Conservation (phyloP, 2,888 invertebrate species). For the Frankliniella intonsa region DNA sequence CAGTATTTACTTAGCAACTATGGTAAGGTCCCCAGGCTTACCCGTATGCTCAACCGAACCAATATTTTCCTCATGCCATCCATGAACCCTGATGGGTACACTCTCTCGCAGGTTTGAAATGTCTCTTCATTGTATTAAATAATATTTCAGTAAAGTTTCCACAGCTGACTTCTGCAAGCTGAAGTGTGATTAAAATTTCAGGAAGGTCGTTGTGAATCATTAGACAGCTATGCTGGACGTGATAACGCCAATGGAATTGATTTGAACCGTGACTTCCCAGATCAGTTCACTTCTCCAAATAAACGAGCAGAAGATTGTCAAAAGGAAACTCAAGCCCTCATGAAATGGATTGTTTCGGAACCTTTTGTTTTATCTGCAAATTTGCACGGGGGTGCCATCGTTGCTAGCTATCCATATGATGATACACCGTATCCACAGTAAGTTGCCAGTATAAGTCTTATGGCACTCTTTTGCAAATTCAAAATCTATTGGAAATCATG, state of each 20-base stretch:
- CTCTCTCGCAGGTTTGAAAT: slow-evolving; percentile 61
- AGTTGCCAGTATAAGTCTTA: too few relatives aligned
- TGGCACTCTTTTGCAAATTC: too few relatives aligned
- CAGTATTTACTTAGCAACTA: slow-evolving; percentile 77
- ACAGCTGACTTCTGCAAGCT: too few relatives aligned
- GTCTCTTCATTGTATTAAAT: slow-evolving; percentile 31
- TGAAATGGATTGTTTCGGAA: slow-evolving; percentile 79
- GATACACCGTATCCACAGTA: slow-evolving; percentile 51
- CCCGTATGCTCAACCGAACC: slow-evolving; percentile 73
- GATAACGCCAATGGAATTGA: slow-evolving; percentile 77
- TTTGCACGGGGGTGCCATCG: slow-evolving; percentile 93
- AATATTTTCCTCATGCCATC: slow-evolving; percentile 95
- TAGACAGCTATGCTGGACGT: slow-evolving; percentile 63
- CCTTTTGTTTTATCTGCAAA: slow-evolving; percentile 93
- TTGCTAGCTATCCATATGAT: slow-evolving; percentile 97
- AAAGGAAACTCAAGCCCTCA: slow-evolving; percentile 83
- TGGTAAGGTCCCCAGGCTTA: slow-evolving; percentile 63
- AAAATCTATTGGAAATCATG: too few relatives aligned
- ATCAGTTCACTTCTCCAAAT: slow-evolving; percentile 63
- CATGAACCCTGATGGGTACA: slow-evolving; percentile 97
- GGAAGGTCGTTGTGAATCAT: slow-evolving; percentile 76
- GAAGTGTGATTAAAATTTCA: slow-evolving; percentile 43
- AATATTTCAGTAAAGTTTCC: slow-evolving; percentile 33
- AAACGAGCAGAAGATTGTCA: slow-evolving; percentile 58
- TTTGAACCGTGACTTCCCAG: slow-evolving; percentile 89